A percentile compares a stretch with the other conserved stretches of the same genome.
These are phyloP conservation scores for Dryadula phaetusa DNA, from an alignment of 2,888 invertebrate species.

Conservation along the genomic window DNA sequence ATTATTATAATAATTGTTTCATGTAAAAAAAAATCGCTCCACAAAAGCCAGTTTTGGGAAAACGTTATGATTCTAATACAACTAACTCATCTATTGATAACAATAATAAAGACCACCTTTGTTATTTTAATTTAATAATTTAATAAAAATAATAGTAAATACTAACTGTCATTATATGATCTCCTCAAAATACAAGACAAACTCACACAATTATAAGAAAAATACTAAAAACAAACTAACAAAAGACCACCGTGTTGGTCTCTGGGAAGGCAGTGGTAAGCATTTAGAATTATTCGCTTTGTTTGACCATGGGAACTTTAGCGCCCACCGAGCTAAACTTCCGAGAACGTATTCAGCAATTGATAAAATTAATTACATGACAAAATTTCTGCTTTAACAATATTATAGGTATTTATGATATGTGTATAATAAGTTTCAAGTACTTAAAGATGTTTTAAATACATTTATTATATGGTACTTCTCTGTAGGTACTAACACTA, in stretches of 20 bases:
- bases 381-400: slow-evolving; percentile 28
- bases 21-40: too few species aligned
- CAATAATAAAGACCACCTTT: neutral
- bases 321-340: slow-evolving; percentile 57
- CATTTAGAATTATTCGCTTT: slow-evolving; percentile 71
- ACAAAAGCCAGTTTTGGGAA: too few species aligned
- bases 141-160: slow-evolving; percentile 17
- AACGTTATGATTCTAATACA: too few species aligned
- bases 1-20: too few species aligned
- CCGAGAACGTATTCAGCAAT: slow-evolving; percentile 68
- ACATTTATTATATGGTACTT: too few species aligned
- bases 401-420: slow-evolving; percentile 14
- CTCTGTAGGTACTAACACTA: too few species aligned
- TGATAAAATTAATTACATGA: slow-evolving; percentile 50
- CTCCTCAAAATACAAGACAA: slow-evolving; percentile 35
- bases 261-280: slow-evolving; percentile 75
- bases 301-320: slow-evolving; percentile 58
- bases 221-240: slow-evolving; percentile 60
- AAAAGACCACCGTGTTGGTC: slow-evolving; percentile 56
- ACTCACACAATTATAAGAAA: slow-evolving; percentile 50
- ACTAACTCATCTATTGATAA: too few species aligned
- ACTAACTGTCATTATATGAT: slow-evolving; percentile 33
- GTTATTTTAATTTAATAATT: neutral
- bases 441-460: too few species aligned
- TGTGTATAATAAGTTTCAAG: neutral